Evolutionary conservation across 2,113 vertebrate genomes (phyloP).

Genomic region (Anhinga rufa): DNA sequence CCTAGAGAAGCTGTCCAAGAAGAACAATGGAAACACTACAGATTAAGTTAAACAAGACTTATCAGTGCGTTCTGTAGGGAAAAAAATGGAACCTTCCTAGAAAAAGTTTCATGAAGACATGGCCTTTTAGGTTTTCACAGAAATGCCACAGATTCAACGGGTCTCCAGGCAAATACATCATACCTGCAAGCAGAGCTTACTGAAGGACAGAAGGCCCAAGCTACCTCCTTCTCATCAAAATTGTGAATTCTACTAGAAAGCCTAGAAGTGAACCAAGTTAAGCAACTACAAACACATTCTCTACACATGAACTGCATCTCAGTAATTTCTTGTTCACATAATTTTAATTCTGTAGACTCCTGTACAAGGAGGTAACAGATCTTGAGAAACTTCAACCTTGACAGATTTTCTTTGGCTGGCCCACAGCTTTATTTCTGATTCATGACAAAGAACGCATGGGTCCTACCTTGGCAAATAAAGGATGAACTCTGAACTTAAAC

Average conservation of each 20-base stretch:
- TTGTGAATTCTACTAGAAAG: not conserved
- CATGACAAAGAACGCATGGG: not conserved
- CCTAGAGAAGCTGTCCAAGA: not conserved
- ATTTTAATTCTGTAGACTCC: not conserved
- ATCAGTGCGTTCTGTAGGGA: not conserved
- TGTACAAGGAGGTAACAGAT: not conserved
- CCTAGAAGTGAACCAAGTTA: not conserved
- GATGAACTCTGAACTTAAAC: not conserved
- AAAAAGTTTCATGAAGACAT: not conserved
- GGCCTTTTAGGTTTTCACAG: not conserved
- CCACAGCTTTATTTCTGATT: not conserved
- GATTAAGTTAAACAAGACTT: not conserved
- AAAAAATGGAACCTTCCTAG: not conserved
- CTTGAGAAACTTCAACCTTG: not conserved
- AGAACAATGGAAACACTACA: not conserved
- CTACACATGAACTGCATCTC: not conserved
- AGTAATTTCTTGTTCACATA: not conserved
- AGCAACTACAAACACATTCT: not conserved
- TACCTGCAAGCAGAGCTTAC: accelerated
- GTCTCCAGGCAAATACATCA: not conserved
- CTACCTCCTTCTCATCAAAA: not conserved
- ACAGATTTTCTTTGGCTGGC: not conserved
- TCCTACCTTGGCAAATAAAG: not conserved
- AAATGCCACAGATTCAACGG: not conserved
- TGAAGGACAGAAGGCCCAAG: not conserved